Percentiles rank a stretch among this genome's conserved stretches.
phyloP scores from a whole-genome alignment of 2,888 invertebrate genomes.

The Andrena camellia region DNA sequence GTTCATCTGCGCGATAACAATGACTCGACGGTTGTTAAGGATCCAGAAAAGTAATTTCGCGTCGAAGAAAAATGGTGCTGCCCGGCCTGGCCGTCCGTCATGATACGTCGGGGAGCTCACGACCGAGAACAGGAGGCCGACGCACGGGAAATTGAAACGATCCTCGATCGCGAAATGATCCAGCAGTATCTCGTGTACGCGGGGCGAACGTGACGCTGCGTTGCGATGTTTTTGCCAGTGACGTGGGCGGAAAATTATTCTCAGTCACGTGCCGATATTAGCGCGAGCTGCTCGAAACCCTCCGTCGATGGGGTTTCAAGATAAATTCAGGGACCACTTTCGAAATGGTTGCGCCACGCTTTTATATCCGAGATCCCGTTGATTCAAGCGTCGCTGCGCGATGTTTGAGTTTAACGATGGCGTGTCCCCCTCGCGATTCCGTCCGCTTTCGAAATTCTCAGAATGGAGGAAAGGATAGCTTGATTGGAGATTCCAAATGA shows the following conservation, averaged over 20 bases:
- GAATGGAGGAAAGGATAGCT: not conserved
- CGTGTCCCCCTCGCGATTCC: not conserved
- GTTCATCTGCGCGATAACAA: slow-evolving; percentile 69
- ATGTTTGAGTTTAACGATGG: not conserved
- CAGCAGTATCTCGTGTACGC: slow-evolving; percentile 45
- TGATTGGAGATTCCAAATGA: not conserved
- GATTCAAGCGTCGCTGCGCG: not conserved
- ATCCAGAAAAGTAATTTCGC: slow-evolving; percentile 66
- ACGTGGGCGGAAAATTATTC: slow-evolving; percentile 51
- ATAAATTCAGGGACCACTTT: slow-evolving; percentile 8
- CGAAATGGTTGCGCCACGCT: not conserved
- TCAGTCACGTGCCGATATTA: slow-evolving; percentile 50
- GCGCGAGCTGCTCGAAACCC: slow-evolving; percentile 9
- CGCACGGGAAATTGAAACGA: slow-evolving; percentile 69
- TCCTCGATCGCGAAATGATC: slow-evolving; percentile 56
- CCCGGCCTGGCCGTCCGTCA: slow-evolving; percentile 31
- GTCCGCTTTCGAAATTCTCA: not conserved
- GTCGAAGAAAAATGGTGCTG: slow-evolving; percentile 69
- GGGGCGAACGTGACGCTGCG: slow-evolving; percentile 57
- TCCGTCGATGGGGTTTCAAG: slow-evolving; percentile 6
- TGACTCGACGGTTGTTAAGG: slow-evolving; percentile 75
- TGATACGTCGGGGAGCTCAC: slow-evolving; percentile 49
- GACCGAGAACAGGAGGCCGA: slow-evolving; percentile 55
- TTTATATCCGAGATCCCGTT: not conserved
- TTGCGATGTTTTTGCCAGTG: slow-evolving; percentile 44